These are phyloP conservation scores for Sinonovacula constricta DNA, from an alignment of 1,140 invertebrate genomes.

Conservation along the genomic window DNA sequence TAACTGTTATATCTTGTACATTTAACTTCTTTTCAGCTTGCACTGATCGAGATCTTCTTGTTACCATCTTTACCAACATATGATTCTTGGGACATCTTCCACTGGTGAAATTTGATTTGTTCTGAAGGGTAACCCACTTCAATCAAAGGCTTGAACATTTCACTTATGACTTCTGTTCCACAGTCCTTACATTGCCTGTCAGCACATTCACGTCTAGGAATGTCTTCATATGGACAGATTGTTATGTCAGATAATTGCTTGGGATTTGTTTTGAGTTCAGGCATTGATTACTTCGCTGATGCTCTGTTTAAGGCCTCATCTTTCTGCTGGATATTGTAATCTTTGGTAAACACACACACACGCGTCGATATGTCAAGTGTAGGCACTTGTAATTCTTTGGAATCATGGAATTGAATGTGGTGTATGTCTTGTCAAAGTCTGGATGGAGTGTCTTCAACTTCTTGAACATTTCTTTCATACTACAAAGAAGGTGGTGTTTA, in stretches of 20 bases:
- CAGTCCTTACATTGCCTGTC: conserved; percentile 7
- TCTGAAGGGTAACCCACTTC: too few relatives aligned
- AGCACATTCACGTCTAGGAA: background rate
- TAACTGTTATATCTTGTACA: background rate
- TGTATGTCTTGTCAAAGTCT: background rate
- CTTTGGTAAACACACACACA: conserved; percentile 22
- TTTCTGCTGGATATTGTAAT: conserved; percentile 33
- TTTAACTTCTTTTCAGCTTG: conserved; percentile 5
- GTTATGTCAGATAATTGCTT: conserved; percentile 10
- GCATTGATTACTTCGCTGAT: conserved; percentile 1
- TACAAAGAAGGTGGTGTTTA: too few relatives aligned
- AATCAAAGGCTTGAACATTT: background rate
- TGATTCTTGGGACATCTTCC: conserved; percentile 26
- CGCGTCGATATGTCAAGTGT: background rate
- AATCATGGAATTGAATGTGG: background rate
- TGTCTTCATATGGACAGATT: conserved; percentile 6
- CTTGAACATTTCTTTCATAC: too few relatives aligned
- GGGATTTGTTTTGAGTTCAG: background rate
- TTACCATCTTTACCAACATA: conserved; percentile 12
- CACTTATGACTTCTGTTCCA: background rate
- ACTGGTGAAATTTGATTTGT: conserved; percentile 40
- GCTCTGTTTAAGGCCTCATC: conserved; percentile 11
- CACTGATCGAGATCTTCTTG: background rate
- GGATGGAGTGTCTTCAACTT: too few relatives aligned
- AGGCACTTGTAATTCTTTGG: background rate